Evolutionary conservation across 2,797 vertebrate genomes (phyloP).

Genomic region (Brotula barbata): DNA sequence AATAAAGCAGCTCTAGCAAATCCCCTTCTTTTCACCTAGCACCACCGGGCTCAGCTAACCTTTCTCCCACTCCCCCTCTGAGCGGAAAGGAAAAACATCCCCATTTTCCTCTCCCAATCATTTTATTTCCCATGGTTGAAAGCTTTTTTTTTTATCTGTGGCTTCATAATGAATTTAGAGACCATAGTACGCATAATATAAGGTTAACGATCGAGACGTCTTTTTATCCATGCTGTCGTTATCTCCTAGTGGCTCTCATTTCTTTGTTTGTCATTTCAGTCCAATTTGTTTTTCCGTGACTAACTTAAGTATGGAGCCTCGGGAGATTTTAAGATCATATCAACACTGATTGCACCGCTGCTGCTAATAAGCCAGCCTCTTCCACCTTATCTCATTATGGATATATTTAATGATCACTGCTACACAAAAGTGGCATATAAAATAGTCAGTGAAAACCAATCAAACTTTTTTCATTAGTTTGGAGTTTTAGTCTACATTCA

Average conservation of each 20-base stretch:
- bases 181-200: no score
- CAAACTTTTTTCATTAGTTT: no score
- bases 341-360: constrained; percentile 66
- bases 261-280: constrained; percentile 52
- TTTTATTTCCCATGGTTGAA: constrained; percentile 41
- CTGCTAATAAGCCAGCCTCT: constrained; percentile 64
- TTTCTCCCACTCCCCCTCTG: constrained; percentile 60
- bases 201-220: constrained; percentile 21
- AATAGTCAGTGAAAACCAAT: no score
- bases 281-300: constrained; percentile 62
- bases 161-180: no score
- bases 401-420: constrained; percentile 64
- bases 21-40: constrained; percentile 67
- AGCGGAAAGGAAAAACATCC: constrained; percentile 62
- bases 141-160: no score
- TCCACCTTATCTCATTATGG: constrained; percentile 60
- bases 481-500: no score
- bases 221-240: constrained; percentile 20
- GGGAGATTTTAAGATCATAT: constrained; percentile 63
- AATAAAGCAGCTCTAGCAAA: constrained; percentile 74
- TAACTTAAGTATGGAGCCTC: constrained; percentile 57
- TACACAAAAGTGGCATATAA: no score
- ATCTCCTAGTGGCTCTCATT: constrained; percentile 41
- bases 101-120: constrained; percentile 24
- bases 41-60: constrained; percentile 75